These are phyloP conservation scores for Peromyscus attwateri DNA, from an alignment of 2,797 vertebrate species.

Conservation along the genomic window DNA sequence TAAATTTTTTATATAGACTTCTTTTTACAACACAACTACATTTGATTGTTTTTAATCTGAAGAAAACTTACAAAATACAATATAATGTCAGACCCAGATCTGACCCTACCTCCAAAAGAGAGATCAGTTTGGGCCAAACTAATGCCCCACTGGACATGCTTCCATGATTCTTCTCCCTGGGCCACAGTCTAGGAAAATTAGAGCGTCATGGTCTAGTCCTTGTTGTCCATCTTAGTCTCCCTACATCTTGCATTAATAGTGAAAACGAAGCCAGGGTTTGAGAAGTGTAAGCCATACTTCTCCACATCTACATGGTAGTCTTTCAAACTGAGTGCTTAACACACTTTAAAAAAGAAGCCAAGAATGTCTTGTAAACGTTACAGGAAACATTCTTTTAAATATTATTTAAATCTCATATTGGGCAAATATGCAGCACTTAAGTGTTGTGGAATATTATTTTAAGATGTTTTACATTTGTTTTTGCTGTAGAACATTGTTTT, in stretches of 20 bases:
- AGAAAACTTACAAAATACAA: constrained; percentile 28
- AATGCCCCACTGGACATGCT: neutral
- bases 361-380: constrained; percentile 2
- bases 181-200: constrained; percentile 14
- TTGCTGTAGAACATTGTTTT: neutral
- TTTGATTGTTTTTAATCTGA: neutral
- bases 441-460: neutral
- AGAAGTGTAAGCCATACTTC: neutral
- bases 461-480: neutral
- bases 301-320: neutral
- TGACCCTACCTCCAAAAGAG: neutral
- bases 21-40: constrained; percentile 33
- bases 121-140: neutral
- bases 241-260: neutral
- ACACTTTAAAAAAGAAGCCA: neutral
- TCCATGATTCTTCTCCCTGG: constrained; percentile 6
- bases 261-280: neutral
- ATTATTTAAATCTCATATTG: constrained; percentile 25
- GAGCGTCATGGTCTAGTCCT: neutral
- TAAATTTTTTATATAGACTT: neutral
- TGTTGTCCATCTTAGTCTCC: neutral
- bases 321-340: neutral
- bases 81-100: constrained; percentile 23
- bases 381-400: constrained; percentile 9
- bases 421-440: neutral